These are phyloP conservation scores for Protonemura montana DNA, from an alignment of 2,888 invertebrate genomes.

Conservation along the genomic window DNA sequence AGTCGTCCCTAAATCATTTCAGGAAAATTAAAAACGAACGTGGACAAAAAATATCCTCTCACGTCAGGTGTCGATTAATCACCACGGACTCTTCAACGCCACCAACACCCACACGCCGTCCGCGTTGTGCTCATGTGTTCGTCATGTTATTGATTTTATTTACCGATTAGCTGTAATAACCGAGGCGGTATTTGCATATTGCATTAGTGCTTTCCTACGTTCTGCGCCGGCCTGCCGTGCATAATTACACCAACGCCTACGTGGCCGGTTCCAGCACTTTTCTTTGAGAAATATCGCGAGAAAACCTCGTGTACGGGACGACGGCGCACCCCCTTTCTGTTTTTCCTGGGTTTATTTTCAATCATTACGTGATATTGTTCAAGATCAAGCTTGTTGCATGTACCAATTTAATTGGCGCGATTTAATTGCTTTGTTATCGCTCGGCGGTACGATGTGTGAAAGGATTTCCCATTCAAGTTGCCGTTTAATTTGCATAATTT, in stretches of 20 bases:
- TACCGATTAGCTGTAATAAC: background rate
- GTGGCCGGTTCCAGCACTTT: background rate
- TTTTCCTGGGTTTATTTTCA: too few relatives aligned
- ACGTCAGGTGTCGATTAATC: background rate
- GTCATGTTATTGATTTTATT: background rate
- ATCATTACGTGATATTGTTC: background rate
- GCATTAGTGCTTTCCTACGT: background rate
- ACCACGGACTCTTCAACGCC: background rate
- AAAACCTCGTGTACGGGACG: background rate
- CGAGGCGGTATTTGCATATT: background rate
- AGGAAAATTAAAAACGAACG: background rate
- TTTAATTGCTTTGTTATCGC: background rate
- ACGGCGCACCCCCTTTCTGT: too few relatives aligned
- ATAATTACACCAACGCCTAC: background rate
- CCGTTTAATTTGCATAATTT: background rate
- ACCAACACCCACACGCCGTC: background rate
- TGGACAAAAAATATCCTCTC: background rate
- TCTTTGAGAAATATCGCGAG: background rate
- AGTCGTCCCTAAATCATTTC: background rate
- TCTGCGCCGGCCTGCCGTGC: too few relatives aligned
- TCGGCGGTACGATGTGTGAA: background rate
- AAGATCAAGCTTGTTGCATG: background rate
- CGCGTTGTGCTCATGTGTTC: background rate
- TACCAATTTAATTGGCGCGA: background rate
- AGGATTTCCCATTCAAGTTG: background rate